Evolutionary conservation across 1,140 invertebrate species (phyloP), one percentile per base, ranked within the genome.

Genomic region (Carposina sasakii): DNA sequence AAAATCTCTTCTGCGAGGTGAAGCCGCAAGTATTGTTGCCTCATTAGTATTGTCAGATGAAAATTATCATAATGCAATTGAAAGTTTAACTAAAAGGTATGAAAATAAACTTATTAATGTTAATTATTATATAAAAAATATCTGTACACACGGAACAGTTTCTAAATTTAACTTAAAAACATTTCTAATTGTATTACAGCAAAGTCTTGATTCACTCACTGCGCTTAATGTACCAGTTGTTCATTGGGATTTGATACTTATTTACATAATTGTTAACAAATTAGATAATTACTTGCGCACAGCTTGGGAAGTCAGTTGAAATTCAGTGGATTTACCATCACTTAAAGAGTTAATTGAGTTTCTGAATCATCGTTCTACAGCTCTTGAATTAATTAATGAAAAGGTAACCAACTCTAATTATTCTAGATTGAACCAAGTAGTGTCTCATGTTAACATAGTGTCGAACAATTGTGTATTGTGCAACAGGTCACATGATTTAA

Each of bases 191-290:
- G 44, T 13, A 4, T 44, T 54, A 43, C 52, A 48, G 23, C 52
- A 54, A 48, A 54, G 52, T 24, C 43, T 48, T 43, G 45, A 54
- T 37, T 54, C 52, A 10, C 15, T 54, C 5, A 48, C 26, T 36
- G 28, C 52, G 12, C 30, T 54, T 10, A 42, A 54, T 20, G 26
- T 54, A 36, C 43, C 50, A 16, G 43, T 52, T 30, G 43, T 47
- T 10, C 33, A 19, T n/a, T 52, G 50, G 43, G 50, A 52, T 21
- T 13, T 26, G 6, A n/a, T 52, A 33, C 24, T 52, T 22, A 28
- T 46, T 3, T 52, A 22, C 13, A 16, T 47, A 17, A 52, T 52
- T 17, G 19, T 15, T 33, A 43, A 52, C 33, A 52, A 52, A 16
- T 36, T 52, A 21, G 50, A 52, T n/a, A 46, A 52, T 21, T 47